Evolutionary conservation across 2,888 invertebrate genomes (phyloP).

Genomic region (Eucera pruinosa): DNA sequence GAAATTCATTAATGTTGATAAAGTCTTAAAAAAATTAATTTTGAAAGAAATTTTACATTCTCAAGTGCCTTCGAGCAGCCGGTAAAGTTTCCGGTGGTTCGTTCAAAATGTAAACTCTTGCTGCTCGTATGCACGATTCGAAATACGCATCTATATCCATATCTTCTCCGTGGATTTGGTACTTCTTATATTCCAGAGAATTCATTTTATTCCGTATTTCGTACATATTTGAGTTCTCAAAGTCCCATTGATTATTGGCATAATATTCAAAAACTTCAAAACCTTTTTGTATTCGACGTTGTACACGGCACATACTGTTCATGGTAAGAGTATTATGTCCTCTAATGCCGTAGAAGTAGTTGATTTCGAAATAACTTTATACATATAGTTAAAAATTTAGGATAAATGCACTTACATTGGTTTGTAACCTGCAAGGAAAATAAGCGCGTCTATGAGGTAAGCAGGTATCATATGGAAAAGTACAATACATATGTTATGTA

Average conservation of each 20-base stretch:
- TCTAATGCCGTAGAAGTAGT: neutral
- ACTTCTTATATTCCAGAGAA: conserved; percentile 87
- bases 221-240: conserved; percentile 89
- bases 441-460: conserved; percentile 91
- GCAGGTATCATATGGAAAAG: conserved; percentile 97
- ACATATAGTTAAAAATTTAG: neutral
- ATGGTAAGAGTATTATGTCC: conserved; percentile 16
- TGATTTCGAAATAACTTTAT: neutral
- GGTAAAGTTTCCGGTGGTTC: conserved; percentile 93
- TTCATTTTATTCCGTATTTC: conserved; percentile 87
- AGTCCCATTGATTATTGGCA: conserved; percentile 96
- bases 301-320: conserved; percentile 91
- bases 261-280: conserved; percentile 96
- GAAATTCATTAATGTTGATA: neutral
- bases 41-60: conserved; percentile 86
- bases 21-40: neutral
- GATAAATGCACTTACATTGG: conserved; percentile 89
- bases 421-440: conserved; percentile 93
- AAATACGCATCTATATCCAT: conserved; percentile 93
- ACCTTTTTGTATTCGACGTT: conserved; percentile 93
- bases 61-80: conserved; percentile 92
- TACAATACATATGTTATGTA: conserved; percentile 93
- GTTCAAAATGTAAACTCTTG: conserved; percentile 92
- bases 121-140: conserved; percentile 92
- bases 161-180: conserved; percentile 89